Percentiles rank a stretch among this genome's conserved stretches.
These are phyloP conservation scores for Orthonychiurus folsomi DNA, from an alignment of 2,888 invertebrate species.

Conservation along the genomic window DNA sequence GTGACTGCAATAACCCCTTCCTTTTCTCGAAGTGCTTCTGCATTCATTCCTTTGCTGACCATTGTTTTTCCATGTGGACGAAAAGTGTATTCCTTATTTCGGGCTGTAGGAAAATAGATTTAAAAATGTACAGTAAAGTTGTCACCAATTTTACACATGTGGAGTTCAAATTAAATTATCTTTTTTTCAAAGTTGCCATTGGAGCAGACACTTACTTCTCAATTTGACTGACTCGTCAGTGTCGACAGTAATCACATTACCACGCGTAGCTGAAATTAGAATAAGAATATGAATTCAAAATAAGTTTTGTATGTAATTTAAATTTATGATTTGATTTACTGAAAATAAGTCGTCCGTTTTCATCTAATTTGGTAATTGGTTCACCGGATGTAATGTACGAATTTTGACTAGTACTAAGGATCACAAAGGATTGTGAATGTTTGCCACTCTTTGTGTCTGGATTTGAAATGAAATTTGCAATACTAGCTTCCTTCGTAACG, in stretches of 20 bases:
- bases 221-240: conserved; percentile 29
- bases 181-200: conserved; percentile 2
- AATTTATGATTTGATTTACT: conserved; percentile 18
- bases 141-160: not conserved
- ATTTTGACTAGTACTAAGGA: conserved; percentile 31
- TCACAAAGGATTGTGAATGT: conserved; percentile 21
- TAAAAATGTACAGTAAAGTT: not conserved
- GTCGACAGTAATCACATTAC: conserved; percentile 24
- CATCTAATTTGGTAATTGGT: conserved; percentile 26
- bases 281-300: no score
- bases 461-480: conserved; percentile 24
- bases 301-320: no score
- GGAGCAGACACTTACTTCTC: conserved; percentile 19
- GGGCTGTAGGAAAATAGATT: not conserved
- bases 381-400: conserved; percentile 31
- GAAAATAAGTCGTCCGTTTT: conserved; percentile 25
- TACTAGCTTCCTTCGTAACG: conserved; percentile 31
- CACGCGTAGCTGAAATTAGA: conserved; percentile 16
- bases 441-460: conserved; percentile 8
- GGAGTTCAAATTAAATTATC: not conserved
- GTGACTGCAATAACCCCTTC: conserved; percentile 34
- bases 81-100: conserved; percentile 23
- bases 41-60: conserved; percentile 24
- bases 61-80: conserved; percentile 31
- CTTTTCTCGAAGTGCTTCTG: conserved; percentile 27